phyloP scores from a whole-genome alignment of 2,113 vertebrate species.

The Onychorhynchus coronatus region DNA sequence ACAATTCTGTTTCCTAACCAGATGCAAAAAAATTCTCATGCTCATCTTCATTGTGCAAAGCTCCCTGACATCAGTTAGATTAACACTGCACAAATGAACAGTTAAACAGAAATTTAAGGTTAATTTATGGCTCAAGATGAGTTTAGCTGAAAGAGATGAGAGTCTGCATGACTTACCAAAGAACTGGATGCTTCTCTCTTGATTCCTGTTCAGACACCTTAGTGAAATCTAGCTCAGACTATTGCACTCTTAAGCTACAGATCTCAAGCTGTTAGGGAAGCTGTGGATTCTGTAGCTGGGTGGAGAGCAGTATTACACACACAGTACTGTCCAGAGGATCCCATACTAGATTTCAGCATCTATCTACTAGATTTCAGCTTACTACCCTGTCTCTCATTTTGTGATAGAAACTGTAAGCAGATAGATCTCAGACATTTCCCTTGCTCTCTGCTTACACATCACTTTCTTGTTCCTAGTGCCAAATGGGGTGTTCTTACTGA shows the following conservation, averaged over 20 bases:
- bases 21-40: not conserved
- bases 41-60: not conserved
- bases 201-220: not conserved
- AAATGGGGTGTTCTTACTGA: not conserved
- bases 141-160: not conserved
- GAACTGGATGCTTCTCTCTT: not conserved
- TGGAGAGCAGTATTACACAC: not conserved
- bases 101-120: not conserved
- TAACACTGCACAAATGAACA: not conserved
- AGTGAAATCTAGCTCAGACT: not conserved
- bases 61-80: not conserved
- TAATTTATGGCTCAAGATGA: not conserved
- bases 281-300: not conserved
- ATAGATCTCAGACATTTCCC: not conserved
- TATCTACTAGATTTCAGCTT: too few relatives aligned
- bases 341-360: not conserved
- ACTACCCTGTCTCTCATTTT: not conserved
- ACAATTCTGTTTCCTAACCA: not conserved
- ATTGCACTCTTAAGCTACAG: not conserved
- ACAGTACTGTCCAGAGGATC: not conserved
- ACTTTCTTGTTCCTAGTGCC: not conserved
- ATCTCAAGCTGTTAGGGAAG: not conserved
- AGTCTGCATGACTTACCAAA: not conserved
- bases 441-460: not conserved
- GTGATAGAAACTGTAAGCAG: not conserved